These are phyloP conservation scores for Dascyllus trimaculatus DNA, from an alignment of 2,113 vertebrate species.

Conservation along the genomic window DNA sequence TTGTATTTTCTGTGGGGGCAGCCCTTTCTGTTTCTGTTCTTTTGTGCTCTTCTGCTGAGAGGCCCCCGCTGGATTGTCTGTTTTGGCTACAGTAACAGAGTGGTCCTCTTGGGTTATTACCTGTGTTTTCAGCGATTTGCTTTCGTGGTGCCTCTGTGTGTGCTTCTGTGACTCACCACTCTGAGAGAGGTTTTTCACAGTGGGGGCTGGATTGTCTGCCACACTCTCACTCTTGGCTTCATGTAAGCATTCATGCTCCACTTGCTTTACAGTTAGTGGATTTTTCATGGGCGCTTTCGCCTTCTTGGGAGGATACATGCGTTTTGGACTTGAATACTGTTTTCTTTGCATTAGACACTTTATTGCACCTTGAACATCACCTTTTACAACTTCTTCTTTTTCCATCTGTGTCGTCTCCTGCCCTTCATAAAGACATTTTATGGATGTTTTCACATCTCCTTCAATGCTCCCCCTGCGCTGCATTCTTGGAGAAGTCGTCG, in stretches of 20 bases:
- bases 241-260: conserved; percentile 62
- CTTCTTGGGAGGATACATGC: conserved; percentile 80
- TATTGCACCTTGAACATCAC: conserved; percentile 84
- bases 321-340: conserved; percentile 82
- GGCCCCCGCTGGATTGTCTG: conserved; percentile 62
- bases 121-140: conserved; percentile 77
- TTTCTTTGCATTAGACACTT: conserved; percentile 86
- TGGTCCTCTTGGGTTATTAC: conserved; percentile 77
- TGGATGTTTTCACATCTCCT: conserved; percentile 81
- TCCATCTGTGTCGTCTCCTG: conserved; percentile 78
- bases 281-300: conserved; percentile 79
- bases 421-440: conserved; percentile 79
- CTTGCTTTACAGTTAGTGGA: conserved; percentile 73
- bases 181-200: conserved; percentile 81
- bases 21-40: conserved; percentile 69
- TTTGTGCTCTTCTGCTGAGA: conserved; percentile 72
- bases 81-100: conserved; percentile 70
- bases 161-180: conserved; percentile 73
- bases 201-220: conserved; percentile 63
- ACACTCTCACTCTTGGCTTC: conserved; percentile 67
- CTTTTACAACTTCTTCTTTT: conserved; percentile 82
- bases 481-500: conserved; percentile 71
- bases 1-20: conserved; percentile 70
- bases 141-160: conserved; percentile 67
- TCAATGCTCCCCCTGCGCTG: conserved; percentile 77